A percentile compares a stretch with the other conserved stretches of the same genome.
These are phyloP conservation scores for Helobdella robusta DNA, from an alignment of 2,888 invertebrate genomes.

Conservation along the genomic window DNA sequence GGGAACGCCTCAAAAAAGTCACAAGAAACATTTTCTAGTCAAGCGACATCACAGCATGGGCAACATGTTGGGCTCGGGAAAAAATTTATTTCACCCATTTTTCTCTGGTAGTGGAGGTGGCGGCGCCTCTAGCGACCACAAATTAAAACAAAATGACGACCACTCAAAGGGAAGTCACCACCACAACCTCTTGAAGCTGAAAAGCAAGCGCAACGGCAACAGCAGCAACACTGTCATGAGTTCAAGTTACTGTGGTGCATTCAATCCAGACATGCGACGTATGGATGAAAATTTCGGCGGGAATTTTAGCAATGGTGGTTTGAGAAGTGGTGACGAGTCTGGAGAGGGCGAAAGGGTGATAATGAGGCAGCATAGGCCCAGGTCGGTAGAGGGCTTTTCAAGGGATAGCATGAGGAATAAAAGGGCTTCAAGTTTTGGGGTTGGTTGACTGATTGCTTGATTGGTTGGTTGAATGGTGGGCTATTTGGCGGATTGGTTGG, in stretches of 20 bases:
- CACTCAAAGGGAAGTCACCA: too few relatives aligned
- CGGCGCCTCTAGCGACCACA: conserved; percentile 14
- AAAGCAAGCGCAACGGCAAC: background rate
- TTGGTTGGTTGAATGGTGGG: background rate
- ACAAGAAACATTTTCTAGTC: conserved; percentile 76
- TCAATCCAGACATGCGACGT: too few relatives aligned
- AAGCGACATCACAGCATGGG: conserved; percentile 48
- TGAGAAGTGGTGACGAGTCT: background rate
- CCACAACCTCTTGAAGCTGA: too few relatives aligned
- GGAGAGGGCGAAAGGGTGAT: background rate
- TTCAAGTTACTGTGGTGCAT: too few relatives aligned
- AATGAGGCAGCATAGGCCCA: conserved; percentile 58
- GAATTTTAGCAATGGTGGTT: too few relatives aligned
- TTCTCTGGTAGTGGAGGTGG: background rate
- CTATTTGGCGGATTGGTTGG: too few relatives aligned
- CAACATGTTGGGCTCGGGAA: conserved; percentile 43
- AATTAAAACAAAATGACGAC: too few relatives aligned
- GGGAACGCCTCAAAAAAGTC: too few relatives aligned
- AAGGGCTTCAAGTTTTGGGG: conserved; percentile 92
- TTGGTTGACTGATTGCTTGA: conserved; percentile 53
- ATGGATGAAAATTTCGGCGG: too few relatives aligned
- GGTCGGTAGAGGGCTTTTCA: conserved; percentile 85
- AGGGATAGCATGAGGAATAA: conserved; percentile 69
- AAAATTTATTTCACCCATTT: too few relatives aligned
- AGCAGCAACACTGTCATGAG: too few relatives aligned